phyloP scores from a whole-genome alignment of 2,113 vertebrate species.

The Engraulis encrasicolus region DNA sequence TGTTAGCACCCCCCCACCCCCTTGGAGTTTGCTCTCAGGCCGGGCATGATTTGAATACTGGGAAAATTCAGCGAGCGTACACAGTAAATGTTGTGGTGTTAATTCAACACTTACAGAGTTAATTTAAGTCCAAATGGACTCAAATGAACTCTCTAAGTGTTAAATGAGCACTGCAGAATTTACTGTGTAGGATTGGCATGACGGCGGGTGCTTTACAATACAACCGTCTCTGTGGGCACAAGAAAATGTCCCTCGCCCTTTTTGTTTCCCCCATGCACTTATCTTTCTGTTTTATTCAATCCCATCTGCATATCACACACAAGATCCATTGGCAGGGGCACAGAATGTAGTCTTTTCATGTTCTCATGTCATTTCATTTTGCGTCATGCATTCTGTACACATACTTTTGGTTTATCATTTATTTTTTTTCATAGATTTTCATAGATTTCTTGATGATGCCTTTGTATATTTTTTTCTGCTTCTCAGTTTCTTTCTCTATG shows the following conservation, averaged over 20 bases:
- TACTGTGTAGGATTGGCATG: neutral
- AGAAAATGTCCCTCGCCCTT: neutral
- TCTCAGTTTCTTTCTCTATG: no score
- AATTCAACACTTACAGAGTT: no score
- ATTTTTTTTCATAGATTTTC: neutral
- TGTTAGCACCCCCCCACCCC: no score
- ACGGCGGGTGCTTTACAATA: neutral
- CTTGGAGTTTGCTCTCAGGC: conserved; percentile 41
- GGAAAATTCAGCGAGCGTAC: neutral
- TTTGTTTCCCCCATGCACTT: neutral
- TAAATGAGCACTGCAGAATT: no score
- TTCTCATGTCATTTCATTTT: neutral
- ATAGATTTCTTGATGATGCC: neutral
- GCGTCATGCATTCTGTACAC: neutral
- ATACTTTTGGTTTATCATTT: neutral
- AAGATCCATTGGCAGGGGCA: neutral
- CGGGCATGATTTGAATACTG: conserved; percentile 11
- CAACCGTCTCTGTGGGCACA: conserved; percentile 4
- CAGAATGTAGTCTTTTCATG: neutral
- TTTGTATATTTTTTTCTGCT: no score
- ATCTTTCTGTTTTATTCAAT: neutral
- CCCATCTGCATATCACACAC: neutral
- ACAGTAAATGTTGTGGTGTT: no score
- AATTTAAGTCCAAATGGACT: no score
- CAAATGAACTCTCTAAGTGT: no score